phyloP scores from a whole-genome alignment of 1,140 invertebrate genomes.

The Drosophila micromelanica region DNA sequence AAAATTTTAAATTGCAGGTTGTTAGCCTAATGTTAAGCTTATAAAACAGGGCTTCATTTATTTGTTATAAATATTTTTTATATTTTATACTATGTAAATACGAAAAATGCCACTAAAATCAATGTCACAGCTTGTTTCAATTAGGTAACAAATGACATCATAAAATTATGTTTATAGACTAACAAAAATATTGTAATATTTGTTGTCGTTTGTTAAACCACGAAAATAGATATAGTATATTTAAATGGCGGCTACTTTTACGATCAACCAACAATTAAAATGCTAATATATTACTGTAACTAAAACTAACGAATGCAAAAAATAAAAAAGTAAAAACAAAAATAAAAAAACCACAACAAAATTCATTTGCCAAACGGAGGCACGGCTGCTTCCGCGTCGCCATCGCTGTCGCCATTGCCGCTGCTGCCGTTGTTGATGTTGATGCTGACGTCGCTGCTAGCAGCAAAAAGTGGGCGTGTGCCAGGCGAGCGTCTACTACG shows the following conservation, averaged over 20 bases:
- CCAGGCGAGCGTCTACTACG: conserved; percentile 38
- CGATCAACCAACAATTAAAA: conserved; percentile 16
- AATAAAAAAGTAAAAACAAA: background rate
- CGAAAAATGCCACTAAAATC: too few relatives aligned
- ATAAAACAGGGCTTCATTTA: too few relatives aligned
- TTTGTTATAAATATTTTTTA: too few relatives aligned
- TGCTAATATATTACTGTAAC: conserved; percentile 16
- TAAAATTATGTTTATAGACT: too few relatives aligned
- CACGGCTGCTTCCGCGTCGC: conserved; percentile 71
- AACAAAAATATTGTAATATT: too few relatives aligned
- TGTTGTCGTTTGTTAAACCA: too few relatives aligned
- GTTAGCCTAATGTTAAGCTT: too few relatives aligned
- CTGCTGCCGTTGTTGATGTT: conserved; percentile 4
- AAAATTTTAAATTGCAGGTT: too few relatives aligned
- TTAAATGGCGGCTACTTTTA: conserved; percentile 3
- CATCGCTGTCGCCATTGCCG: conserved; percentile 26
- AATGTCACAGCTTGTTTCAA: too few relatives aligned
- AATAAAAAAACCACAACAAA: background rate
- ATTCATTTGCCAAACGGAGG: conserved; percentile 49
- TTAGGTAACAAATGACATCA: too few relatives aligned
- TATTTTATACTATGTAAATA: too few relatives aligned
- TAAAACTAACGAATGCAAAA: conserved; percentile 13
- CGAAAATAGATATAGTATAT: background rate
- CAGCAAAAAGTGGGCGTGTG: conserved; percentile 52
- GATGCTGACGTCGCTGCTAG: conserved; percentile 24